Conservation (phyloP, 2,888 invertebrate species). For the Phragmatobia fuliginosa region DNA sequence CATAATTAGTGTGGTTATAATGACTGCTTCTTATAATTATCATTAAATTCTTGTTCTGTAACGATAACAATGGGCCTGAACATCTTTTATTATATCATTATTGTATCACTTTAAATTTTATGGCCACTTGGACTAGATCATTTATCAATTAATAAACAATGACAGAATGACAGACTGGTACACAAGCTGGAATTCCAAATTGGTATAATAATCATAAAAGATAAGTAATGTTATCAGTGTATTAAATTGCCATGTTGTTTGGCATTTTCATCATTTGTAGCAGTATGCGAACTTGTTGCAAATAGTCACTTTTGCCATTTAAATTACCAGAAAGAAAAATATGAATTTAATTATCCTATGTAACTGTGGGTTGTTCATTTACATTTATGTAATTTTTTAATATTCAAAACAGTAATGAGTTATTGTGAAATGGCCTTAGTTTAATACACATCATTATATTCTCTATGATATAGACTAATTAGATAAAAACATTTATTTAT, state of each 20-base stretch:
- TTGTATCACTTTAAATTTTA: not conserved
- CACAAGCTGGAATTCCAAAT: conserved; percentile 1
- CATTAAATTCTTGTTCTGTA: not conserved
- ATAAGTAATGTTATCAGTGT: conserved; percentile 43
- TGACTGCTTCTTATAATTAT: not conserved
- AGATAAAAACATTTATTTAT: not conserved
- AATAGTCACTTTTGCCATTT: not conserved
- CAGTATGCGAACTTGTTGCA: conserved; percentile 2
- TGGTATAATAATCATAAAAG: conserved; percentile 16
- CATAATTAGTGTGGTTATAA: not conserved
- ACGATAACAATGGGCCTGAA: not conserved
- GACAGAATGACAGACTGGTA: not conserved
- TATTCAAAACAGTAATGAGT: conserved; percentile 9
- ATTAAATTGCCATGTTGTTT: conserved; percentile 40
- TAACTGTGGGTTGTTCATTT: not conserved
- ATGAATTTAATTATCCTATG: not conserved
- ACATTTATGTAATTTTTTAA: conserved; percentile 6
- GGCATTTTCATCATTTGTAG: conserved; percentile 25
- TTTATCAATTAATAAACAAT: not conserved
- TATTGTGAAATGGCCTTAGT: conserved; percentile 7
- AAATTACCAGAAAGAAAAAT: not conserved
- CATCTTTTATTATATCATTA: not conserved
- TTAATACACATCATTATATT: not conserved
- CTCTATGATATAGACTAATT: not conserved
- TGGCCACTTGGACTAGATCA: not conserved